phyloP scores from a whole-genome alignment of 2,113 vertebrate genomes.

The Syrmaticus mikado region DNA sequence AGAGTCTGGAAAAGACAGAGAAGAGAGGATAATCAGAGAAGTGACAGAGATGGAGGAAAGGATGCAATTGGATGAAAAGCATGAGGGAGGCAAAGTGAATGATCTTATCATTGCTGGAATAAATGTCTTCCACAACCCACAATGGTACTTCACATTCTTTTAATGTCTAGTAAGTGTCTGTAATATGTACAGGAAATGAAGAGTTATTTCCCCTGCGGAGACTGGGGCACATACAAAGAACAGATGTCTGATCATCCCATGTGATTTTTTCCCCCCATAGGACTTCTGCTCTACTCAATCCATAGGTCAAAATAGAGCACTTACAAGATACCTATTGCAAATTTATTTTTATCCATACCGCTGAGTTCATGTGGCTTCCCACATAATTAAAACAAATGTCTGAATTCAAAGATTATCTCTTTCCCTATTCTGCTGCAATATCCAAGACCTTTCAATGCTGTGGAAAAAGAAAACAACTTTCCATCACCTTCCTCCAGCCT shows the following conservation, averaged over 20 bases:
- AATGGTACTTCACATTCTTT: neutral
- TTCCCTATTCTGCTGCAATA: neutral
- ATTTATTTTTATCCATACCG: neutral
- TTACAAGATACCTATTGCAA: neutral
- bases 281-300: neutral
- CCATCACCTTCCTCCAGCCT: neutral
- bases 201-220: neutral
- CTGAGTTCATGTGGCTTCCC: neutral
- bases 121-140: neutral
- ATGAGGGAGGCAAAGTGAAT: neutral
- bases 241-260: neutral
- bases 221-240: neutral
- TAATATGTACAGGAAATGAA: neutral
- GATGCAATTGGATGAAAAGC: neutral
- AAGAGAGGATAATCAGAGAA: neutral
- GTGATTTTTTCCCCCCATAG: neutral
- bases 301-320: neutral
- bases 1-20: neutral
- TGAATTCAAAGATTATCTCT: neutral
- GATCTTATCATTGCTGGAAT: neutral
- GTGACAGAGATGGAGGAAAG: neutral
- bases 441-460: neutral
- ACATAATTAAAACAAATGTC: neutral
- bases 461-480: neutral
- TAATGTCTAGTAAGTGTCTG: neutral